Evolutionary conservation across 2,888 invertebrate species (phyloP), one percentile per base, ranked within the genome.

Genomic region (Caenorhabditis macrosperma): DNA sequence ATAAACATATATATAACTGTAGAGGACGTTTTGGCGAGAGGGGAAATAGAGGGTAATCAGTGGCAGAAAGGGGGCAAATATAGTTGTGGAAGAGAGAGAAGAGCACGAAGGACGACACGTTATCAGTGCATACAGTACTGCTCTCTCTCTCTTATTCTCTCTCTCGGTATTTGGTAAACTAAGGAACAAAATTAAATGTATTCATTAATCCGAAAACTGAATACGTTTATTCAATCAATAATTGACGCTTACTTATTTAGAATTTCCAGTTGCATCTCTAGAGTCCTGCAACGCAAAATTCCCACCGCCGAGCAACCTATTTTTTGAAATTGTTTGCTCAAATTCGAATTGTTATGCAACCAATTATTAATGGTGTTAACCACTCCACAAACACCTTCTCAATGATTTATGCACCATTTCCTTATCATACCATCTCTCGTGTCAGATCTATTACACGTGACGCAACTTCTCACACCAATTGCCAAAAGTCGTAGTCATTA

Each of bases 381-480:
- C 38, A 61, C 71, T 54, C 54, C 46, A 54, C 61, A 71, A 71
- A 71, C 61, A 69, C 26, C 17, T 38, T 54, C 5, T 12, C 15
- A 15, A 1, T 60, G 28, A 68, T 52, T 60, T 60, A 57, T 50
- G 57, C 38, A 30, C 60, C 7, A 60, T 41, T 69, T 50, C 46
- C 38, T 60, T 41, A 69, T 59, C 71, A 50, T 35, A 44, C 12
- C 6, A 26, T 30, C 26, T 10, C 50, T 17, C 4, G 12, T 30
- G 3, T n/a, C 52, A n/a, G 17, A 10, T 46, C 46, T 20, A 46
- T 46, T 5, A 38, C 38, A 38, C 17, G 44, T 69, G 69, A 69
- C 60, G 60, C 22, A 69, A 69, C 35, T 6, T 38, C 60, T 69
- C 69, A 69, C 69, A 69, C 69, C 60, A 60, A 69, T 69, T 50